Base-by-base conservation (phyloP, 2,113 vertebrate genomes). In the Leptosomus discolor region DNA sequence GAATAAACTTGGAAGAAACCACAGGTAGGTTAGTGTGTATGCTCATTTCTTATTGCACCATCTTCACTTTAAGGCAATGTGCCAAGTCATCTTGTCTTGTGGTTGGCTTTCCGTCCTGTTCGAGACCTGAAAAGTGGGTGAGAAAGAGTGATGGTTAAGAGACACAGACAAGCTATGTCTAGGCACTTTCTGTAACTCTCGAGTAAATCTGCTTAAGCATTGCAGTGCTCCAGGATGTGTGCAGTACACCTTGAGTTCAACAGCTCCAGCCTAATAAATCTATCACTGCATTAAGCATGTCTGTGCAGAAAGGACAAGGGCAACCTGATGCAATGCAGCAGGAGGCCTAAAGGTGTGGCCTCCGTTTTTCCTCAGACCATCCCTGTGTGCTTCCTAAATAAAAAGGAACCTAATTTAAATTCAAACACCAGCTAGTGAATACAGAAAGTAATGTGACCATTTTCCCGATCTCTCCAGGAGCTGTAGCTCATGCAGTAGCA, bases 231-330 rank as follows among this genome's bases (percentile, higher is more conserved):
- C 58, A 16, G 71, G 91, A 41, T 41, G 32, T 0, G 34, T 83
- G 74, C 73, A n/a, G 22, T 12, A 14, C 60, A 41, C 58, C 36
- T 79, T 58, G 39, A 20, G 27, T 88, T 85, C 79, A 45, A 6
- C 67, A 68, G 50, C 78, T 75, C 39, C 58, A n/a, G 7, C 68
- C 18, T 7, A 22, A 45, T n/a, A 71, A 86, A 94, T 54, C 89
- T 4, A 0, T 88, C 15, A 1, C 83, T 41, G n/a, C 32, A 11
- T 61, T 46, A 27, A 76, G 46, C 0, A 0, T 50, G 27, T 30
- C 80, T 65, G 20, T 46, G 45, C 15, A 41, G 63, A 74, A 74
- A 45, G n/a, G 34, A 43, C 26, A 76, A 75, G 63, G n/a, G 43
- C 26, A 56, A 32, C 57, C 50, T 58, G 50, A 46, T 30, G 64